Conservation (phyloP, 2,113 vertebrate genomes). For the Casuarius casuarius region DNA sequence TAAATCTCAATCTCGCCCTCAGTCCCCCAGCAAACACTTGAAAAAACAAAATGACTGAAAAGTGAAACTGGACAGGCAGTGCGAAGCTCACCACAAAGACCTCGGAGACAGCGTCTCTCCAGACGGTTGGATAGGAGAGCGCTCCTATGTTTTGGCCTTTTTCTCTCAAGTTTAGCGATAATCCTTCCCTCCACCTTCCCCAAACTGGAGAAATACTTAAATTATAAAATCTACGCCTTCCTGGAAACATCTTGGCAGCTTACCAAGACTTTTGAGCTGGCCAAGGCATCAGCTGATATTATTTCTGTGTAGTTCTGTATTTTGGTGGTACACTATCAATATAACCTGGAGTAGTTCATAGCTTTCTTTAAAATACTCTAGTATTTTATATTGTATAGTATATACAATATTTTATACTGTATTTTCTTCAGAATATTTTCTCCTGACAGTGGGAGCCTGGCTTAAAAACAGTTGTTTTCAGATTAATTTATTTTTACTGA, state of each 20-base stretch:
- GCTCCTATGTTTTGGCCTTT: background rate
- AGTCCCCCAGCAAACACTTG: background rate
- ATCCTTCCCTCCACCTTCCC: background rate
- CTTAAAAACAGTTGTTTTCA: background rate
- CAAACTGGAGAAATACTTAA: background rate
- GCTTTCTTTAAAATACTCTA: background rate
- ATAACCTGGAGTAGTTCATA: background rate
- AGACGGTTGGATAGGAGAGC: background rate
- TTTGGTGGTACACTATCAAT: background rate
- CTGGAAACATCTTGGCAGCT: background rate
- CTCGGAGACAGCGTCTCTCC: background rate
- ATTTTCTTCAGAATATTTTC: background rate
- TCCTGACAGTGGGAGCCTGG: background rate
- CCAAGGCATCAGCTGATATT: rapidly evolving
- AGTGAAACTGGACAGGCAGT: background rate
- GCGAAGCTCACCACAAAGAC: background rate
- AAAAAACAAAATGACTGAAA: background rate
- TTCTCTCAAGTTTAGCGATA: background rate
- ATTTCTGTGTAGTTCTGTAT: background rate
- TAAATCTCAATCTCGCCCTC: no score
- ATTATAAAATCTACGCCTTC: background rate
- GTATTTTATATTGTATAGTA: background rate
- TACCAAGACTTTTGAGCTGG: background rate
- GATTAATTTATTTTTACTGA: background rate
- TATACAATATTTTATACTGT: background rate